Evolutionary conservation across 2,113 vertebrate genomes (phyloP), one percentile per base, ranked within the genome.

Genomic region (Myotis davidii): DNA sequence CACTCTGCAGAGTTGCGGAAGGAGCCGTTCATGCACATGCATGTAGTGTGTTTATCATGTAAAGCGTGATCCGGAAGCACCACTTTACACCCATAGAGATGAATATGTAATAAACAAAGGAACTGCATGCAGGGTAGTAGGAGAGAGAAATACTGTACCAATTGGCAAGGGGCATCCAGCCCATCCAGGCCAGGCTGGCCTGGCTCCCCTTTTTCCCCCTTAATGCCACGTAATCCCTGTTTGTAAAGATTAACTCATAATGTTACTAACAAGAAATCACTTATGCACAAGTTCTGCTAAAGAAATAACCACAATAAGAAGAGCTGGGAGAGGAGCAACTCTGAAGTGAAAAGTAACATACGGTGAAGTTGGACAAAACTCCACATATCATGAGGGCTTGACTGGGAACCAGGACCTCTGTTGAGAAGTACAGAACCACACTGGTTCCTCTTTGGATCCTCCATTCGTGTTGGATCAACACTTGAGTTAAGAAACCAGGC

Each of bases 201-300:
- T 99, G 99, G 99, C 98, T 99, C 99, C 99, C 99, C 99, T 99
- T 99, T 99, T 99, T 99, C 99, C 99, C 99, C 99, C 99, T 99
- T 99, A 99, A 99, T 99, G 99, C 99, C 99, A 99, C 99, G 99
- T 99, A 99, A 99, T 98, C 99, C 99, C 99, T 99, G 99, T 99
- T 99, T 99, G 99, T 99, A 99, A 99, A 99, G 98, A 99, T 98
- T 99, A 99, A 99, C 99, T 99, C 98, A 99, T 98, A 99, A 98
- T 73, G 99, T 99, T 99, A 99, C 99, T 98, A 97, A 98, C 97
- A 97, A 98, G 94, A 98, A 98, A 98, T 98, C 69, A 96, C 72
- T 96, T 91, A 50, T 23, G 91, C 93, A 97, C 87, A 98, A 94
- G 95, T 89, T 97, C 97, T 89, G 97, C 97, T 98, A 97, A 97